Evolutionary conservation across 2,113 vertebrate genomes (phyloP).

Genomic region (Psittacula cyanocephala): DNA sequence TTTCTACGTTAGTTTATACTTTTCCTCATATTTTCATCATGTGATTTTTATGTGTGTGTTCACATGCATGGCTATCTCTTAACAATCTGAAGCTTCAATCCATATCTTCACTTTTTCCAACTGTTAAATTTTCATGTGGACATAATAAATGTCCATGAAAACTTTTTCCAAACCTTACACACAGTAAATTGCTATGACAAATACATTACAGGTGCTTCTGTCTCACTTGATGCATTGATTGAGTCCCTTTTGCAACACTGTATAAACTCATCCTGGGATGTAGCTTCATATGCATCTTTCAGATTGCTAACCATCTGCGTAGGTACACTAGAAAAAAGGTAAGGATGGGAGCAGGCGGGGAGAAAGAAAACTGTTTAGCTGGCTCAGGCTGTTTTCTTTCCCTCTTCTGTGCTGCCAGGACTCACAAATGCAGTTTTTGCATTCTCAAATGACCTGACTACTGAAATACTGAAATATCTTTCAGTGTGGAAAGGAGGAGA

Average conservation of each 20-base stretch:
- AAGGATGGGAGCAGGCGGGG: accelerated
- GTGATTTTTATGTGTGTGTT: neutral
- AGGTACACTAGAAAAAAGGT: neutral
- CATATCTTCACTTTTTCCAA: neutral
- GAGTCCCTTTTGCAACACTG: neutral
- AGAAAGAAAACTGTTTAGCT: no score
- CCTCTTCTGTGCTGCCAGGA: neutral
- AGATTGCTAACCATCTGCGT: neutral
- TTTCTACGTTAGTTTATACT: neutral
- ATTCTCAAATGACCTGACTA: neutral
- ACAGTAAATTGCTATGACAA: neutral
- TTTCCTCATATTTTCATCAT: neutral
- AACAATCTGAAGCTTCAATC: neutral
- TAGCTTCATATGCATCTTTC: neutral
- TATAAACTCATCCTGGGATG: neutral
- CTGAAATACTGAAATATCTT: neutral
- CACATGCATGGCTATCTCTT: neutral
- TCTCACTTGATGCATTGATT: neutral
- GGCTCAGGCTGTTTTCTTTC: neutral
- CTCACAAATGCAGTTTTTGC: neutral
- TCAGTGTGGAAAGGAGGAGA: conserved; percentile 86
- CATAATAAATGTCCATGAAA: neutral
- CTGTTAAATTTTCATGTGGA: neutral
- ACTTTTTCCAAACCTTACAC: neutral
- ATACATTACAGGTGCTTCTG: neutral